Conservation (phyloP, 2,113 vertebrate species). For the Corydoras sp. region DNA sequence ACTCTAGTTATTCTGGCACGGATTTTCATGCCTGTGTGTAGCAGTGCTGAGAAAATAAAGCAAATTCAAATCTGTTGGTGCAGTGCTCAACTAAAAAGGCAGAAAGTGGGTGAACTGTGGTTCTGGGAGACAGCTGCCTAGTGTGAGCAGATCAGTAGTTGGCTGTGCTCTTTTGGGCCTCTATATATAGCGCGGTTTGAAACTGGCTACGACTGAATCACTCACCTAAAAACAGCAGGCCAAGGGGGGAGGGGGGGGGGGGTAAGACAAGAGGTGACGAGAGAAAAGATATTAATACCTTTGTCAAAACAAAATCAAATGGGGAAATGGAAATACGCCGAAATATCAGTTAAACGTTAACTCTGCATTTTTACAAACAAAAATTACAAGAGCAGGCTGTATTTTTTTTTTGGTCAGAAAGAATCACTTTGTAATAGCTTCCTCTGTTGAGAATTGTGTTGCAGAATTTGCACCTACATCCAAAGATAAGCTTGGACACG, state of each 20-base stretch:
- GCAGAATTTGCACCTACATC: too few species aligned
- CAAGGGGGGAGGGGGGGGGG: constrained; percentile 20
- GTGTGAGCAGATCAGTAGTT: background rate
- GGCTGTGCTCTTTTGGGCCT: constrained; percentile 24
- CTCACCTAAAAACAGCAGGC: constrained; percentile 32
- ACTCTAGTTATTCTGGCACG: background rate
- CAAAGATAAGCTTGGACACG: too few species aligned
- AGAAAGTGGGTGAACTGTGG: background rate
- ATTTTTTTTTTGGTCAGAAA: too few species aligned
- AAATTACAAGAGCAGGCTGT: too few species aligned
- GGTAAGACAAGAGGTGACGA: background rate
- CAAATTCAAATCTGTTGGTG: background rate
- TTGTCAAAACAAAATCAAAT: too few species aligned
- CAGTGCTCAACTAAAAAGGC: background rate
- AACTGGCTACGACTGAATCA: constrained; percentile 38
- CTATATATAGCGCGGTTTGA: constrained; percentile 44
- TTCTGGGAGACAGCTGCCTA: constrained; percentile 5
- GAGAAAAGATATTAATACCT: too few species aligned
- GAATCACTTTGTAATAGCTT: too few species aligned
- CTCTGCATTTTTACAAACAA: too few species aligned
- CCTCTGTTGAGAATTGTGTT: too few species aligned
- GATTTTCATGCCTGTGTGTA: constrained; percentile 2
- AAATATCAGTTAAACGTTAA: too few species aligned
- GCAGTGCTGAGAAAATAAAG: background rate
- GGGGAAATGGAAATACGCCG: too few species aligned